Percentiles rank a stretch among this genome's conserved stretches.
Evolutionary conservation across 1,140 invertebrate species (phyloP).

Genomic region (Drosophila nebulosa): DNA sequence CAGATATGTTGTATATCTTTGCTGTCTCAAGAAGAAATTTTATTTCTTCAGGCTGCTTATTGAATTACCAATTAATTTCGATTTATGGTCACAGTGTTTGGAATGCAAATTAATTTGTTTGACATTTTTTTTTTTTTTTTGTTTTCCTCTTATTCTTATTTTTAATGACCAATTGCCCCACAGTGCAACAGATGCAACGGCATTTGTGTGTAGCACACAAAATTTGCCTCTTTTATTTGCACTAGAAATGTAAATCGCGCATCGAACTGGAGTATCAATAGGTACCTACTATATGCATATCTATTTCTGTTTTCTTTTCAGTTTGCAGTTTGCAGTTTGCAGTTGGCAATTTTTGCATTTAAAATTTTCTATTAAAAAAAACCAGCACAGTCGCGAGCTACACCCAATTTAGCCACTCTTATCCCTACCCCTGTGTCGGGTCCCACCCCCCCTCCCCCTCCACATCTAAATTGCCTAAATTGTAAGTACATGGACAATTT

Average conservation of each 20-base stretch:
- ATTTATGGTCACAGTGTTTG: neutral
- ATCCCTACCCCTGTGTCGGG: no score
- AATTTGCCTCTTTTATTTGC: slow-evolving; percentile 14
- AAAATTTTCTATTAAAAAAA: slow-evolving; percentile 11
- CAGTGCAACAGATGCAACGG: slow-evolving; percentile 30
- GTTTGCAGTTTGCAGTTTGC: no score
- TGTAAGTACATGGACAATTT: slow-evolving; percentile 20
- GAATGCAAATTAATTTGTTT: no score
- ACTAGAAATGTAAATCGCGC: slow-evolving; percentile 53
- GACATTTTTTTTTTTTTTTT: no score
- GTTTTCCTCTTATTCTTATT: neutral
- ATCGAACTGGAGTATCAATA: slow-evolving; percentile 54
- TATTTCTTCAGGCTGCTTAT: neutral
- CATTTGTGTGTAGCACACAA: no score
- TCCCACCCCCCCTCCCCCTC: no score
- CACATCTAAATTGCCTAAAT: neutral
- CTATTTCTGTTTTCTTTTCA: slow-evolving; percentile 13
- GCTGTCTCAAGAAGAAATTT: neutral
- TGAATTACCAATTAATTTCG: neutral
- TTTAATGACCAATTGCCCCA: neutral
- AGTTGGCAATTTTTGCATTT: no score
- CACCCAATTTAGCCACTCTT: no score
- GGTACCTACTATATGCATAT: slow-evolving; percentile 18
- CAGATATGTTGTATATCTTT: neutral
- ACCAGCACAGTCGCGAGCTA: no score